These are phyloP conservation scores for Muntiacus muntjak DNA, from an alignment of 2,113 vertebrate genomes.

Conservation along the genomic window DNA sequence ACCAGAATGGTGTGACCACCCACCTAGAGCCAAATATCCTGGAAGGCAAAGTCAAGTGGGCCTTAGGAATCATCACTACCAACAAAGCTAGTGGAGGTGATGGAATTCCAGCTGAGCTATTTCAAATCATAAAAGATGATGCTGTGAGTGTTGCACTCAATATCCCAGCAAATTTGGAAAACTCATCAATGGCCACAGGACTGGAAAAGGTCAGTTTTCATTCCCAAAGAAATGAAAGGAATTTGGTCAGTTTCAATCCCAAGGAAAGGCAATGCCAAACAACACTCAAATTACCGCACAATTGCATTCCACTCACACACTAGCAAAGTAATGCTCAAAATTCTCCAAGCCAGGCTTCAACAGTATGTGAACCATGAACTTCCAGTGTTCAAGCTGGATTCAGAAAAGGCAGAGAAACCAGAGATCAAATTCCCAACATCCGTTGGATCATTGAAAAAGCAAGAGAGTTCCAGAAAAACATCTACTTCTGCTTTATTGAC, in stretches of 20 bases:
- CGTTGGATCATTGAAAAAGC: neutral
- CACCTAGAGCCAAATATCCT: neutral
- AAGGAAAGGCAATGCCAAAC: neutral
- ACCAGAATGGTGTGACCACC: neutral
- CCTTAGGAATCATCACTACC: neutral
- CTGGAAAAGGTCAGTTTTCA: neutral
- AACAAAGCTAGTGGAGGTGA: neutral
- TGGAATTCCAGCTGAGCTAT: neutral
- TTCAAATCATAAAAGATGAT: neutral
- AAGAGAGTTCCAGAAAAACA: neutral
- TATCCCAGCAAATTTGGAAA: neutral
- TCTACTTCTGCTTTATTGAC: neutral
- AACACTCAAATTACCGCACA: neutral
- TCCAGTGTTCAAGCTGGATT: neutral
- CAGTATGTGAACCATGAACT: neutral
- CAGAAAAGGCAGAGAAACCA: neutral
- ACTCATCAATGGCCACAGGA: neutral
- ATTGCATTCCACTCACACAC: fast-evolving
- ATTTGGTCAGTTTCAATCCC: neutral
- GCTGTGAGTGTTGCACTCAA: neutral
- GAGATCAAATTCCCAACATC: neutral
- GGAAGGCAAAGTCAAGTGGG: neutral
- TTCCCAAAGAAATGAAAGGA: neutral
- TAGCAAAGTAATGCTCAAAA: neutral
- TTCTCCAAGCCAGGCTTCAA: neutral